Evolutionary conservation across 2,113 vertebrate genomes (phyloP), one percentile per base, ranked within the genome.

Genomic region (Hirundichthys speculiger): DNA sequence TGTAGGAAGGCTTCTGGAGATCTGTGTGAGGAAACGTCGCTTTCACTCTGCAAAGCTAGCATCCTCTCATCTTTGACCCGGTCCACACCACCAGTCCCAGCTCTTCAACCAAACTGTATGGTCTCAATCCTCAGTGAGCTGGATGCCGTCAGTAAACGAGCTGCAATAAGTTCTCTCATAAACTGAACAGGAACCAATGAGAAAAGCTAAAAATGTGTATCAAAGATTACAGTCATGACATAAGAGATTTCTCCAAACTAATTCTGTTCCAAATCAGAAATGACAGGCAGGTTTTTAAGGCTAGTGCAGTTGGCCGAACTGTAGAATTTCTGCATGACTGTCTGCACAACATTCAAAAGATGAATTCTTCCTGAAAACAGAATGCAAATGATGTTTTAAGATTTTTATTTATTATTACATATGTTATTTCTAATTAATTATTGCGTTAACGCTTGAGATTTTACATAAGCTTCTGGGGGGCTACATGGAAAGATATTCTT

Each of bases 131-230:
- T 56, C 53, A 45, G 16, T n/a, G 38, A 3, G 60, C 64, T 57
- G 40, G 57, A 56, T 1, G n/a, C 14, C 53, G n/a, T 71, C 50
- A 42, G 63, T 79, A 60, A 71, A 72, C 20, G 13, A 64, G 46
- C 54, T 68, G 49, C 77, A 65, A 13, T 45, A 59, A 48, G 76
- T 73, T 71, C 43, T 21, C 67, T 80, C 68, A 79, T 80, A 80
- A 61, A 78, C 63, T 58, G 66, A 51, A 76, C 73, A 80, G 70
- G 71, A 73, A 80, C 79, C 71, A 77, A 46, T 19, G 75, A 69
- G 52, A 64, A 67, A 41, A 63, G 55, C 50, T 51, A 75, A 53
- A 79, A 77, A 87, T 59, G 18, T 48, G 57, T 52, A 69, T 50
- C 24, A 79, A 74, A 77, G 80, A 79, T 87, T 83, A 75, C 38